These are phyloP conservation scores for Troides helena DNA, from an alignment of 2,888 invertebrate genomes.

Conservation along the genomic window DNA sequence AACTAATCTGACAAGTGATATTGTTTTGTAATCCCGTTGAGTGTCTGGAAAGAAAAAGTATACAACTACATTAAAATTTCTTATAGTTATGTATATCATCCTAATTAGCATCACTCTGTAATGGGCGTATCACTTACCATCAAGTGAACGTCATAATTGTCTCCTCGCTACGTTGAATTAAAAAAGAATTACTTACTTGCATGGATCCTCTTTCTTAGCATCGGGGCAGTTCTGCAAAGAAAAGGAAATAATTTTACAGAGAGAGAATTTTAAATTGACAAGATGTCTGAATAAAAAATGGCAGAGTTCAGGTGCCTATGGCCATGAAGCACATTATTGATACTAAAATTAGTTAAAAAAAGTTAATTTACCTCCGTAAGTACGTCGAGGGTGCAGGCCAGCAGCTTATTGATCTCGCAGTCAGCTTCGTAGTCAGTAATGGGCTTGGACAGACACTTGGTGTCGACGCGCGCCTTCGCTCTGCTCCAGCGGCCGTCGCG, in stretches of 20 bases:
- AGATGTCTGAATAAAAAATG: too few relatives aligned
- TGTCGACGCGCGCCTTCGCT: conserved; percentile 60
- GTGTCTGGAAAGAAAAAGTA: conserved; percentile 42
- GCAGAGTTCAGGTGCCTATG: too few relatives aligned
- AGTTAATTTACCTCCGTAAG: conserved; percentile 59
- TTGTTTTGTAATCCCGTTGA: conserved; percentile 38
- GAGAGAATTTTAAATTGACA: too few relatives aligned
- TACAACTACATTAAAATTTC: background rate
- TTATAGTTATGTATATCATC: too few relatives aligned
- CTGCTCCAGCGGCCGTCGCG: conserved; percentile 52
- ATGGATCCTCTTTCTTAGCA: conserved; percentile 50
- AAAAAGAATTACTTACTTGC: conserved; percentile 52
- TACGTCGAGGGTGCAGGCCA: conserved; percentile 65
- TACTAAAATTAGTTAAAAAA: background rate
- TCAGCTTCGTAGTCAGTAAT: conserved; percentile 46
- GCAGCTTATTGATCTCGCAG: conserved; percentile 62
- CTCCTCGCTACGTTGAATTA: too few relatives aligned
- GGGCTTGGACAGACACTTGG: conserved; percentile 55
- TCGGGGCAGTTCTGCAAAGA: conserved; percentile 67
- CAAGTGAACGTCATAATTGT: too few relatives aligned
- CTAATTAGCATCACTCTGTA: too few relatives aligned
- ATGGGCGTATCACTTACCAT: too few relatives aligned
- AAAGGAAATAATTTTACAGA: conserved; percentile 3
- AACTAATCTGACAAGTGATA: conserved; percentile 61
- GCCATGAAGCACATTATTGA: too few relatives aligned